These are phyloP conservation scores for Leptinotarsa tumamoca DNA, from an alignment of 2,888 invertebrate species.

Conservation along the genomic window DNA sequence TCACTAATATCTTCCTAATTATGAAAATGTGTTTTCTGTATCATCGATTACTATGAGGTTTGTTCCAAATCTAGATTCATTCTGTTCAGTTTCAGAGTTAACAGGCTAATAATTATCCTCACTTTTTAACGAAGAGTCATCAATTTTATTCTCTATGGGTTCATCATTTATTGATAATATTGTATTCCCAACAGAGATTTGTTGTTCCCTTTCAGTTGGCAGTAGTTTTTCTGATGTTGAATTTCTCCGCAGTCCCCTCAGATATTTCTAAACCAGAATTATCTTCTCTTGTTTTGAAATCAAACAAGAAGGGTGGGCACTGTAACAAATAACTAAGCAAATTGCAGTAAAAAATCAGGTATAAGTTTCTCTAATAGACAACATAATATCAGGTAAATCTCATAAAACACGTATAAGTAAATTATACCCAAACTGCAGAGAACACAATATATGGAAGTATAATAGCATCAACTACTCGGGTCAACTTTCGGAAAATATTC, in stretches of 20 bases:
- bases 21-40: constrained; percentile 28
- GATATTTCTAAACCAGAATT: neutral
- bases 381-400: too few species aligned
- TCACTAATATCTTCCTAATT: constrained; percentile 38
- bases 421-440: too few species aligned
- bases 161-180: constrained; percentile 3
- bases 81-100: neutral
- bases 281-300: neutral
- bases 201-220: constrained; percentile 1
- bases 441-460: too few species aligned
- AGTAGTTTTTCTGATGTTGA: neutral
- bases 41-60: constrained; percentile 9
- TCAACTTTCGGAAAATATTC: too few species aligned
- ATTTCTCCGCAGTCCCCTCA: neutral
- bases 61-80: neutral
- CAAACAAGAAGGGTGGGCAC: too few species aligned
- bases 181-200: neutral
- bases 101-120: constrained; percentile 24
- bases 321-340: too few species aligned
- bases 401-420: too few species aligned
- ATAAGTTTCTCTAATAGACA: too few species aligned
- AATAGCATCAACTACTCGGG: too few species aligned
- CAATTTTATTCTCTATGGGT: neutral
- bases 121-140: constrained; percentile 7
- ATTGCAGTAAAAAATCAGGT: too few species aligned